Percentiles rank a stretch among this genome's conserved stretches.
Conservation (phyloP, 2,797 vertebrate genomes). For the Uromys caudimaculatus region DNA sequence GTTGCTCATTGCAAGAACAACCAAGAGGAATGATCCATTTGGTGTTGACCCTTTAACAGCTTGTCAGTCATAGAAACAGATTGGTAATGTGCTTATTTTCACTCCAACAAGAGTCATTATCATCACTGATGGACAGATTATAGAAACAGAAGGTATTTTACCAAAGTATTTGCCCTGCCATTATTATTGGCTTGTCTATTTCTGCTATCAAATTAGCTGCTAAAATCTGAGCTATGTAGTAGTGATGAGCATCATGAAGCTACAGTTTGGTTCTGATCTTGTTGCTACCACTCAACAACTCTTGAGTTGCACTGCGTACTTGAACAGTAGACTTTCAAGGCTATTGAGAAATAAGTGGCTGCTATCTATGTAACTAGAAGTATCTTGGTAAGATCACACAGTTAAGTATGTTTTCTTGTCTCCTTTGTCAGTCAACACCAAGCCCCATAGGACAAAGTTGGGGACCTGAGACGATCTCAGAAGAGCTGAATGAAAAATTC, state of each 20-base stretch:
- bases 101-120: slow-evolving; percentile 98
- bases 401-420: slow-evolving; percentile 90
- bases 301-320: slow-evolving; percentile 93
- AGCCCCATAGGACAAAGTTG: slow-evolving; percentile 92
- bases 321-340: slow-evolving; percentile 90
- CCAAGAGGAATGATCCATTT: slow-evolving; percentile 97
- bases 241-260: slow-evolving; percentile 97
- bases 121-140: slow-evolving; percentile 97
- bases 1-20: slow-evolving; percentile 94
- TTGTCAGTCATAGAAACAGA: slow-evolving; percentile 96
- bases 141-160: slow-evolving; percentile 98
- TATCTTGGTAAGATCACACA: slow-evolving; percentile 96
- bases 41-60: slow-evolving; percentile 95
- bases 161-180: slow-evolving; percentile 96
- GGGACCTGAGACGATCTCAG: slow-evolving; percentile 92
- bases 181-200: slow-evolving; percentile 96
- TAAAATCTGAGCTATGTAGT: slow-evolving; percentile 97
- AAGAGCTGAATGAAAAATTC: slow-evolving; percentile 93
- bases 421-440: slow-evolving; percentile 95
- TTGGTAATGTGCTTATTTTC: slow-evolving; percentile 96
- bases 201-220: slow-evolving; percentile 97
- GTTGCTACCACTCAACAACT: slow-evolving; percentile 95
- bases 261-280: slow-evolving; percentile 94
- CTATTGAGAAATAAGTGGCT: slow-evolving; percentile 92
- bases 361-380: slow-evolving; percentile 97